Evolutionary conservation across 37 sponge, comb jelly and placozoan species (phyloP).

Genomic region (Aphrocallistes beatrix): DNA sequence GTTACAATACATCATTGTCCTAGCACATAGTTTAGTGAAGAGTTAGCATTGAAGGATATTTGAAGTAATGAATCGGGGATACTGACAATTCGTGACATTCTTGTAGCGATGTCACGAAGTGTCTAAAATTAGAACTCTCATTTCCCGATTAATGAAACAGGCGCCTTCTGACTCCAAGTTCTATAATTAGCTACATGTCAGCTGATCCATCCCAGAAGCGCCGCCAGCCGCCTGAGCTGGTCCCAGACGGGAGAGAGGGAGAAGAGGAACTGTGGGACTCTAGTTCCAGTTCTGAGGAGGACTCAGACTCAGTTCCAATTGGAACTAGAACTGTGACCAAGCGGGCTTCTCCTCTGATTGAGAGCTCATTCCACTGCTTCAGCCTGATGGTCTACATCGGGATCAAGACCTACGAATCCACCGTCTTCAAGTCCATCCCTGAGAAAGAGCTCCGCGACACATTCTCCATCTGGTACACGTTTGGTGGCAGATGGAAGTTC

Average conservation of each 20-base stretch:
- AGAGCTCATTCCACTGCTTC: constrained; percentile 7
- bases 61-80: too few relatives aligned
- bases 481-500: constrained; percentile 63
- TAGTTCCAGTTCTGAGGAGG: background rate
- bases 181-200: too few relatives aligned
- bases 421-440: constrained; percentile 24
- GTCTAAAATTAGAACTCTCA: too few relatives aligned
- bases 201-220: too few relatives aligned
- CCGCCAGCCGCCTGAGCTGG: too few relatives aligned
- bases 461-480: constrained; percentile 22
- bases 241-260: background rate
- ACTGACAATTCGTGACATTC: too few relatives aligned
- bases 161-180: too few relatives aligned
- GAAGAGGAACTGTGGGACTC: constrained; percentile 8
- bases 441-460: constrained; percentile 11
- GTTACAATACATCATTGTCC: too few relatives aligned
- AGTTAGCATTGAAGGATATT: too few relatives aligned
- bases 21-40: too few relatives aligned
- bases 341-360: background rate
- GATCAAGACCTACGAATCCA: constrained; percentile 51
- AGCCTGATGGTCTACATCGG: constrained; percentile 40
- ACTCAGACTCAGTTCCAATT: background rate
- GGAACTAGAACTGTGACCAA: background rate
- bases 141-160: too few relatives aligned
- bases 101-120: too few relatives aligned